Evolutionary conservation across 2,113 vertebrate species (phyloP), one percentile per base, ranked within the genome.

Genomic region (Formicarius rufipectus): DNA sequence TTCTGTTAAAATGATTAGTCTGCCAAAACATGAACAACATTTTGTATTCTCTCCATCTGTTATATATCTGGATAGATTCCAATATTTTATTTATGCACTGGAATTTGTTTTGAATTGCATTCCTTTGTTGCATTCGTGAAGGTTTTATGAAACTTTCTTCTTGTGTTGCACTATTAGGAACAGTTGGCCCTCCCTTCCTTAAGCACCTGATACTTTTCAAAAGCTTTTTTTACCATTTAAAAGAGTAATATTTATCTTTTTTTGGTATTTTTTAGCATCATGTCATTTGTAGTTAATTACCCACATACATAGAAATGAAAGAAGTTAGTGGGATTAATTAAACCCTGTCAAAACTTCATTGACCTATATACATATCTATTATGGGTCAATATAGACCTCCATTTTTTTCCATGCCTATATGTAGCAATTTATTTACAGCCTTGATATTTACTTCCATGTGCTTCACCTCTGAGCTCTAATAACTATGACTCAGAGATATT

Each of bases 1-100:
- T 66, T 93, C 37, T 73, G 25, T 85, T 76, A 91, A 95, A 94
- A 91, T 62, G 2, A 66, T 94, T 85, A 59, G 45, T 71, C 91
- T 95, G 69, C 56, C 56, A 95, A 91, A 92, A 53, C 53, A 53
- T 85, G 84, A 95, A 81, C 53, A 83, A 45, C 7, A 7, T 87
- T 96, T 94, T 87, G 4, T 86, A 72, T 96, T 96, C 73, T 92
- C 67, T 89, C 67, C 83, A 92, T 96, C 75, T 97, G 91, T 84
- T 94, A 73, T 66, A 79, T 82, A 53, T 84, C 93, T 79, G 85
- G 91, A 96, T 59, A 79, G 49, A 74, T 76, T 83, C 78, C 84
- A 47, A 39, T 76, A 73, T 95, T 96, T 96, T 95, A 79, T 96
- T 97, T 97, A 87, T 93, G 55, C 82, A 87, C 62, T 39, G 40